These are phyloP conservation scores for Xestia c-nigrum DNA, from an alignment of 2,888 invertebrate genomes.

Conservation along the genomic window DNA sequence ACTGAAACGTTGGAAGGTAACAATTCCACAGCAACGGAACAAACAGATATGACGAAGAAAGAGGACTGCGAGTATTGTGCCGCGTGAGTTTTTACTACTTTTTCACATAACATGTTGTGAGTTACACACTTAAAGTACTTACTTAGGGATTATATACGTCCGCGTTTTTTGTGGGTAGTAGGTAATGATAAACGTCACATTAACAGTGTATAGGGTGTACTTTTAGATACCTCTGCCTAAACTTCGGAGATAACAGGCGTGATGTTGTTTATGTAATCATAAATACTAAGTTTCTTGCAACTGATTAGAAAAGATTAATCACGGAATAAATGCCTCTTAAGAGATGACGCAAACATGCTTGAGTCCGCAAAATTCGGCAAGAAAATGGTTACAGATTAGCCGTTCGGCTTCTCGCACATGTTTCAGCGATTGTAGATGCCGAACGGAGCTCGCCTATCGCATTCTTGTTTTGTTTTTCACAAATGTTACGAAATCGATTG, in stretches of 20 bases:
- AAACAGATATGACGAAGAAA: background rate
- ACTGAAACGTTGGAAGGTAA: background rate
- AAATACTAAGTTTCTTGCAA: background rate
- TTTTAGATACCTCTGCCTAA: too few relatives aligned
- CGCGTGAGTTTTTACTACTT: constrained; percentile 32
- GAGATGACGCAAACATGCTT: background rate
- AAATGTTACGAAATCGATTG: background rate
- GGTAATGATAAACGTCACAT: background rate
- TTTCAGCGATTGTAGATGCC: background rate
- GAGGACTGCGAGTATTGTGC: constrained; percentile 39
- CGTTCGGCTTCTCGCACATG: background rate
- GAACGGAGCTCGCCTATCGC: background rate
- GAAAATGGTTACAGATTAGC: background rate
- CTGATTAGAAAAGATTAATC: background rate
- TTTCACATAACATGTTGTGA: background rate
- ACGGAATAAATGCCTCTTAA: background rate
- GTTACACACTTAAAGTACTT: too few relatives aligned
- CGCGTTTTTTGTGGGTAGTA: too few relatives aligned
- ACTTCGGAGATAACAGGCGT: too few relatives aligned
- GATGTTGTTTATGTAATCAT: background rate
- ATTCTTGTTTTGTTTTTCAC: background rate
- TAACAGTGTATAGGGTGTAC: too few relatives aligned
- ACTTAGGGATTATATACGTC: too few relatives aligned
- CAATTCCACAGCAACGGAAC: background rate
- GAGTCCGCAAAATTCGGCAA: background rate